phyloP scores from a whole-genome alignment of 2,113 vertebrate genomes.

The Brachyistius frenatus region DNA sequence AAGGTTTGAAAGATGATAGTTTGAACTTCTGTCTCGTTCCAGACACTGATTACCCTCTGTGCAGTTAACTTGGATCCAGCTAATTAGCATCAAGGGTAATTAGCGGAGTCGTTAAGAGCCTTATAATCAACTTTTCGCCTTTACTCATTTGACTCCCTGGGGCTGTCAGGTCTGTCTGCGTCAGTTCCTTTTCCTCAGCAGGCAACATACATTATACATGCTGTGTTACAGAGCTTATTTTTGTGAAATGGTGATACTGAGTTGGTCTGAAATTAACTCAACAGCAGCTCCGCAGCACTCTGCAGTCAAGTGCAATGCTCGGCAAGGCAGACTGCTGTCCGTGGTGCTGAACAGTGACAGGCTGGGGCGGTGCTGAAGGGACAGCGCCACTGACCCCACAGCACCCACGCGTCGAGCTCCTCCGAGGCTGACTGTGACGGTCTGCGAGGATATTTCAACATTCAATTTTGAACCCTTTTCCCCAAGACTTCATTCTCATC shows the following conservation, averaged over 20 bases:
- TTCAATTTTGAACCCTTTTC: background rate
- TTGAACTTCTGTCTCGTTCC: slow-evolving; percentile 79
- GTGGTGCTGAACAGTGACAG: slow-evolving; percentile 42
- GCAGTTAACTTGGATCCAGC: slow-evolving; percentile 80
- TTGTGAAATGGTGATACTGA: slow-evolving; percentile 62
- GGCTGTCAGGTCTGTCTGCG: slow-evolving; percentile 78
- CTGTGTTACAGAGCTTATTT: slow-evolving; percentile 70
- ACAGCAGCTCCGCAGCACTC: slow-evolving; percentile 42
- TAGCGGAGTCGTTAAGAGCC: slow-evolving; percentile 82
- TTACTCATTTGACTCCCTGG: slow-evolving; percentile 78
- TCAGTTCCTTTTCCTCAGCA: slow-evolving; percentile 69
- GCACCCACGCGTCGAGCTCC: slow-evolving; percentile 6
- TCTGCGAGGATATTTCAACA: background rate
- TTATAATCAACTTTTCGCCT: slow-evolving; percentile 84
- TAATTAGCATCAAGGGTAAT: slow-evolving; percentile 84
- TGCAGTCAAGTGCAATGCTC: slow-evolving; percentile 23
- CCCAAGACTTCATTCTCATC: background rate
- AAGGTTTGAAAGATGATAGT: slow-evolving; percentile 77
- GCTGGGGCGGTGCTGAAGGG: slow-evolving; percentile 12
- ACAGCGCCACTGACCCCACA: slow-evolving; percentile 17
- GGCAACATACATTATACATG: slow-evolving; percentile 80
- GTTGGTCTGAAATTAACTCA: slow-evolving; percentile 63
- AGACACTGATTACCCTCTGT: slow-evolving; percentile 79
- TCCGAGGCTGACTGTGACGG: background rate
- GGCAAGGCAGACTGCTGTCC: slow-evolving; percentile 28